phyloP scores from a whole-genome alignment of 2,113 vertebrate species.

The Cheilinus undulatus region DNA sequence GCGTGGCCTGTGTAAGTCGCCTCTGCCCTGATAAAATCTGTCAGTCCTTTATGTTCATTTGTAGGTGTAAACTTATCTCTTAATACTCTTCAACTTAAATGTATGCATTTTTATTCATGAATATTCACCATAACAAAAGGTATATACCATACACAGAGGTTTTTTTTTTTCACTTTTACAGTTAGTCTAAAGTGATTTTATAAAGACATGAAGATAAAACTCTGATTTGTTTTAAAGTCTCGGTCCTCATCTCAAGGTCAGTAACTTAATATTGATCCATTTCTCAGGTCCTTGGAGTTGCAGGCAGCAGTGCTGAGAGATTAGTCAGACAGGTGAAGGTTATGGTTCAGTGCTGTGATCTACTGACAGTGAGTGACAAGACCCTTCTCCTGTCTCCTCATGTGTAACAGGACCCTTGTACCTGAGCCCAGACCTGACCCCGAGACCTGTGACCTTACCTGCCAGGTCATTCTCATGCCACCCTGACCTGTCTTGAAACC shows the following conservation, averaged over 20 bases:
- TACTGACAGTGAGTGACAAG: conserved; percentile 85
- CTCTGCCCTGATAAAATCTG: too few relatives aligned
- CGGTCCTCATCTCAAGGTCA: conserved; percentile 39
- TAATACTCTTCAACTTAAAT: too few relatives aligned
- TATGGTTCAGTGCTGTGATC: conserved; percentile 76
- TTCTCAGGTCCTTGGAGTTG: conserved; percentile 35
- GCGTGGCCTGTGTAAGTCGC: too few relatives aligned
- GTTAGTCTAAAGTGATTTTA: too few relatives aligned
- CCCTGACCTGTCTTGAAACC: conserved; percentile 86
- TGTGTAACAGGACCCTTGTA: conserved; percentile 81
- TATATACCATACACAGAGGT: too few relatives aligned
- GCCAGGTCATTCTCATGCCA: conserved; percentile 84
- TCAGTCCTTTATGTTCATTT: too few relatives aligned
- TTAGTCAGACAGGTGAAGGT: conserved; percentile 67
- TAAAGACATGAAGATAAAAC: too few relatives aligned
- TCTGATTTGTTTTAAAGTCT: conserved; percentile 10
- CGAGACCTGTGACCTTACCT: conserved; percentile 81
- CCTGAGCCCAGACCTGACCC: conserved; percentile 81
- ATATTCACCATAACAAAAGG: too few relatives aligned
- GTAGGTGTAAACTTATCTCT: too few relatives aligned
- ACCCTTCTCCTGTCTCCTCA: conserved; percentile 76
- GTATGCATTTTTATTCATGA: too few relatives aligned
- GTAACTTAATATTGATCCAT: conserved; percentile 63
- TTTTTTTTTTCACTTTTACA: too few relatives aligned
- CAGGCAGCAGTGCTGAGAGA: conserved; percentile 60